A percentile compares a stretch with the other conserved stretches of the same genome.
phyloP scores from a whole-genome alignment of 2,113 vertebrate genomes.

The Actenoides hombroni region DNA sequence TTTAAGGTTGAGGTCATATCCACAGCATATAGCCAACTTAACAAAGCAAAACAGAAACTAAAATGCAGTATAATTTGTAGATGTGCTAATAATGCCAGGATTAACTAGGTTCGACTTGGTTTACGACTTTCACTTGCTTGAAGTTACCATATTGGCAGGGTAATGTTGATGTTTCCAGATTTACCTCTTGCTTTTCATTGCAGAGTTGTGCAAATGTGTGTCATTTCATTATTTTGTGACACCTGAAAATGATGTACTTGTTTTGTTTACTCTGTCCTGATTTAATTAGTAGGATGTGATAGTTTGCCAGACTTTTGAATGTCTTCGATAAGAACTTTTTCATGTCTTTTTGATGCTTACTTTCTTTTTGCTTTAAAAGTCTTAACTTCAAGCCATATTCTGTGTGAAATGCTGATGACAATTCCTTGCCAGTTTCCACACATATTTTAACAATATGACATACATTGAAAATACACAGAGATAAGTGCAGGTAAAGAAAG shows the following conservation, averaged over 20 bases:
- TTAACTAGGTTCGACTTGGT: slow-evolving; percentile 6
- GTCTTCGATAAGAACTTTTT: background rate
- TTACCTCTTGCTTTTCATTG: slow-evolving; percentile 69
- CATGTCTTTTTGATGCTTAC: slow-evolving; percentile 26
- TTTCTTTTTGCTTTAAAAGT: slow-evolving; percentile 16
- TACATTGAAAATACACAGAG: background rate
- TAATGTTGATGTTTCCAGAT: slow-evolving; percentile 53
- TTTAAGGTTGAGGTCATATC: background rate
- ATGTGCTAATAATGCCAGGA: background rate
- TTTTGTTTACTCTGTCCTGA: slow-evolving; percentile 75
- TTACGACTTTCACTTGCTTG: slow-evolving; percentile 51
- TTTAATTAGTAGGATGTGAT: slow-evolving; percentile 31
- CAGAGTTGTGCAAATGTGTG: slow-evolving; percentile 72
- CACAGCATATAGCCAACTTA: background rate
- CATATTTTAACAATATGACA: background rate
- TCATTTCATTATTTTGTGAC: slow-evolving; percentile 71
- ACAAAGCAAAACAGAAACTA: slow-evolving; percentile 18
- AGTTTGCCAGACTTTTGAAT: slow-evolving; percentile 37
- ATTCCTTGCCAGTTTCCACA: background rate
- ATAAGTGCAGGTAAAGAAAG: slow-evolving; percentile 11
- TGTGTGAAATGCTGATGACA: slow-evolving; percentile 15
- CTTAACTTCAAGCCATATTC: background rate
- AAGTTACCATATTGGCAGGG: slow-evolving; percentile 22
- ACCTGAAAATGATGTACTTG: slow-evolving; percentile 71
- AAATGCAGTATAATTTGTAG: background rate